A percentile compares a stretch with the other conserved stretches of the same genome.
Conservation (phyloP, 2,797 vertebrate genomes). For the Scolopax bukidnonensis region DNA sequence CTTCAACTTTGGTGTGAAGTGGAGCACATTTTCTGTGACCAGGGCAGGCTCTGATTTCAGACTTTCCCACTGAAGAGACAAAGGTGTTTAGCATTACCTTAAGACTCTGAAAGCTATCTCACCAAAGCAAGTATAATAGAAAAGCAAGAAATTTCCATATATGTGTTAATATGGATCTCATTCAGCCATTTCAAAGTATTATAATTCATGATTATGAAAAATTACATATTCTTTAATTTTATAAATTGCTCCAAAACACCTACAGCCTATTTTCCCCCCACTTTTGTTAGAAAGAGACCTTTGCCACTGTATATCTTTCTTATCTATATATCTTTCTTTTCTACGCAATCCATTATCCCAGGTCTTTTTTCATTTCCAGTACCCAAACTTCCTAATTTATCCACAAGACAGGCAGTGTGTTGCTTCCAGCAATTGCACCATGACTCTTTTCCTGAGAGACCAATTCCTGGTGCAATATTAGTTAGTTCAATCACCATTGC, state of each 20-base stretch:
- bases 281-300: background rate
- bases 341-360: background rate
- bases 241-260: background rate
- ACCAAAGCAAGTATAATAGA: background rate
- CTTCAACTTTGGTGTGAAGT: background rate
- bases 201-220: background rate
- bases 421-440: background rate
- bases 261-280: background rate
- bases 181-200: background rate
- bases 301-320: background rate
- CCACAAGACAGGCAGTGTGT: background rate
- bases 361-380: conserved; percentile 36
- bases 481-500: background rate
- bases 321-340: background rate
- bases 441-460: background rate
- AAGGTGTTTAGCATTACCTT: background rate
- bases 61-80: background rate
- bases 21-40: background rate
- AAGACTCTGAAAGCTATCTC: background rate
- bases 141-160: background rate
- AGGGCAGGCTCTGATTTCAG: background rate
- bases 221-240: background rate
- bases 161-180: background rate
- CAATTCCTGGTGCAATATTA: background rate
- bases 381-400: conserved; percentile 24